Evolutionary conservation across 2,797 vertebrate species (phyloP), one percentile per base, ranked within the genome.

Genomic region (Lateolabrax maculatus): DNA sequence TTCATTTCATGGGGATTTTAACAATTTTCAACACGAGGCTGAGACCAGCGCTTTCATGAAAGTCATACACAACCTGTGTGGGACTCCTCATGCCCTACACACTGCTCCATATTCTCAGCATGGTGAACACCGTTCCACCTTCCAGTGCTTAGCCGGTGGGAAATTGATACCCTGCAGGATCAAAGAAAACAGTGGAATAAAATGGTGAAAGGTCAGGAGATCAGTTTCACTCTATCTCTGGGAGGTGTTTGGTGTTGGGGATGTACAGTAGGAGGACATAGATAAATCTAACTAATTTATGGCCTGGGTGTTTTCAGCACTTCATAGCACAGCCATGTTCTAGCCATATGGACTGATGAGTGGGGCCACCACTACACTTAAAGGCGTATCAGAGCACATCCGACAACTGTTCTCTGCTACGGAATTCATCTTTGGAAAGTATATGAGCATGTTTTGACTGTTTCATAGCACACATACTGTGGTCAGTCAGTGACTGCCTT

Each of bases 131-230:
- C 56, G 70, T 77, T 77, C 71, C 69, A 23, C 71, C 65, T 61
- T 37, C 41, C 71, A 75, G 67, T 74, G 85, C 86, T 88, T 82
- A 80, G 79, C 80, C 43, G 49, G 68, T 69, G 77, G 79, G 88
- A 93, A 92, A 89, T 46, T 23, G 88, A 94, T 92, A 87, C 80
- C 73, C 66, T 18, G 31, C 77, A 71, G 77, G 87, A 92, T 93
- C 87, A 93, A 93, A 92, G 89, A 94, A 92, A 94, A 93, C 90
- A 90, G 88, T 72, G 82, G 84, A 93, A 91, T 90, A 88, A 92
- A 94, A 90, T 85, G 70, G 83, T 70, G 72, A 88, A 93, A 94
- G 93, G 92, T 92, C 92, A 92, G 36, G 82, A 88, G 90, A 92
- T 95, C 88, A 63, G 80, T 90, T 91, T 92, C 90, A 79, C 65